Conservation (phyloP, 2,797 vertebrate genomes). For the Aphelocoma californica region DNA sequence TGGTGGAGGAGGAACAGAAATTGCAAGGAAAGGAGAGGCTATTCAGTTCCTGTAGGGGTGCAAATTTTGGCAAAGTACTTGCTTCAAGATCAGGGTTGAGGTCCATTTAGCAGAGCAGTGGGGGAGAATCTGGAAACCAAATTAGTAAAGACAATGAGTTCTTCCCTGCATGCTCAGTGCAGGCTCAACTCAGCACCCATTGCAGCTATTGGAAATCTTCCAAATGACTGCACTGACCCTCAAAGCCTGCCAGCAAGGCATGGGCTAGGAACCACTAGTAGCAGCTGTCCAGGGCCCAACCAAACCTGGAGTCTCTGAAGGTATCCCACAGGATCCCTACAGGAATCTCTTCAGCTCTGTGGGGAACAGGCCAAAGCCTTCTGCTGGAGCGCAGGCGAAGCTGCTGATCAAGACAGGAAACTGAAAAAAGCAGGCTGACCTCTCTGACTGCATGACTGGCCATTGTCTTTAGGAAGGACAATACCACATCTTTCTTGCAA, state of each 20-base stretch:
- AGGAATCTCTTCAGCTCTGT: background rate
- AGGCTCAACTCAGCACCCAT: background rate
- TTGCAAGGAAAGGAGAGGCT: background rate
- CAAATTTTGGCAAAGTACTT: slow-evolving; percentile 11
- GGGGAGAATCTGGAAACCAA: background rate
- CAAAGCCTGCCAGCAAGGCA: background rate
- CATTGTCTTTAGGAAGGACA: background rate
- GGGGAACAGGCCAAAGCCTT: background rate
- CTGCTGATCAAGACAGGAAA: background rate
- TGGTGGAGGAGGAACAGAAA: slow-evolving; percentile 9
- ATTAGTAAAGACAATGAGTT: background rate
- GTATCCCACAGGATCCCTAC: background rate
- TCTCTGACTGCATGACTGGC: background rate
- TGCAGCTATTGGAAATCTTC: background rate
- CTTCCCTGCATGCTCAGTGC: background rate
- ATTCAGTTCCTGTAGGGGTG: background rate
- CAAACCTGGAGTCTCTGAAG: background rate
- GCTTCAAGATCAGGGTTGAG: slow-evolving; percentile 8
- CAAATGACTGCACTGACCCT: background rate
- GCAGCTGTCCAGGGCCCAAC: background rate
- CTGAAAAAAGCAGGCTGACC: background rate
- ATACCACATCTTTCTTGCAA: accelerated
- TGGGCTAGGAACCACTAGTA: background rate
- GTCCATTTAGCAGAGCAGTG: slow-evolving; percentile 43
- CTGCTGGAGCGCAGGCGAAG: background rate